Percentiles rank a stretch among this genome's conserved stretches.
Conservation (phyloP, 2,797 vertebrate genomes). For the Eulemur mongoz region DNA sequence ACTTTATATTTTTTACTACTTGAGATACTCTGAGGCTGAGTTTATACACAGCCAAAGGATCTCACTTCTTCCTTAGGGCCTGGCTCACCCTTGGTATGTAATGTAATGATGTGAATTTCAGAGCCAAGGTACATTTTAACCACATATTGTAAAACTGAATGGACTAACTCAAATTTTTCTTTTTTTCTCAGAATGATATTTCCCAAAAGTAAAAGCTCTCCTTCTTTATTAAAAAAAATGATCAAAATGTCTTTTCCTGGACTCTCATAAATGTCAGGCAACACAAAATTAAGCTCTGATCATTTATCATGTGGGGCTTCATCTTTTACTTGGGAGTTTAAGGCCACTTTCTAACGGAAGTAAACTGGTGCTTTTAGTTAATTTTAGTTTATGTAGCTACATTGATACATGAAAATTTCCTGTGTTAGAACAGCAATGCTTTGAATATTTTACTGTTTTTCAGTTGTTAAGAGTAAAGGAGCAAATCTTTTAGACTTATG, state of each 20-base stretch:
- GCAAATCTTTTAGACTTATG: neutral
- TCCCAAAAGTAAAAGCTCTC: neutral
- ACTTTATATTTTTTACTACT: neutral
- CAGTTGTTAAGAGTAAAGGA: neutral
- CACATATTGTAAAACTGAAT: neutral
- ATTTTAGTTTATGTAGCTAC: neutral
- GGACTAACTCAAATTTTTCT: neutral
- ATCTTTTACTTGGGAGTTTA: constrained; percentile 29
- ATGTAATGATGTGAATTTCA: neutral
- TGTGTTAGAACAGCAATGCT: neutral
- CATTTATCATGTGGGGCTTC: neutral
- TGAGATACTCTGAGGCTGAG: neutral
- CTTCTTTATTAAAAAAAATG: neutral
- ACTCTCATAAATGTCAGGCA: neutral
- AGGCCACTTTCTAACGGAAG: neutral
- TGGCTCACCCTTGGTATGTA: neutral
- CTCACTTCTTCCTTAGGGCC: neutral
- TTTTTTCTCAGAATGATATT: neutral
- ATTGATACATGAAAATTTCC: neutral
- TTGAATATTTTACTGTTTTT: neutral
- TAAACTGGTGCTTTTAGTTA: neutral
- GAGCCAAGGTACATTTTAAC: neutral
- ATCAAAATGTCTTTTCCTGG: neutral
- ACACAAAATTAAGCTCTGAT: constrained; percentile 22
- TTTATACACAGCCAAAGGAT: neutral